phyloP scores from a whole-genome alignment of 1,140 invertebrate genomes.

The Drosophila santomea region DNA sequence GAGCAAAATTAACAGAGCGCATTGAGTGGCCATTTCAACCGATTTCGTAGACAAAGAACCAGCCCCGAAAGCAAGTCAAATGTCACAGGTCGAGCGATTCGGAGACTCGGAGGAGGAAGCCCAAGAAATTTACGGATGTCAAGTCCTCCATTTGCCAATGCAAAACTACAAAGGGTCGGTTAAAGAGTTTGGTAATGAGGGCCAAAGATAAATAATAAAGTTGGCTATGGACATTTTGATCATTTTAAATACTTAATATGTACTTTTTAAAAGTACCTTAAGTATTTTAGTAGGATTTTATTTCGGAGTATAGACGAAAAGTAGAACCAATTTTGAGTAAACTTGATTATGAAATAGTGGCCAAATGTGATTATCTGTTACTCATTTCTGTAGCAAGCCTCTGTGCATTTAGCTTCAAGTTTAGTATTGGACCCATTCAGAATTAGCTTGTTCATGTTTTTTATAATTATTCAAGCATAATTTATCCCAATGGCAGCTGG shows the following conservation, averaged over 20 bases:
- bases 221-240: too few relatives aligned
- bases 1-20: constrained; percentile 81
- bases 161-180: constrained; percentile 17
- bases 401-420: background rate
- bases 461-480: constrained; percentile 79
- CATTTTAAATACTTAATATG: too few relatives aligned
- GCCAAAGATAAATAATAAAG: background rate
- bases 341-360: too few relatives aligned
- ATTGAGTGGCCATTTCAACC: constrained; percentile 61
- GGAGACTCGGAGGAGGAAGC: constrained; percentile 11
- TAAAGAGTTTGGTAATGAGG: background rate
- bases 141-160: constrained; percentile 22
- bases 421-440: constrained; percentile 50
- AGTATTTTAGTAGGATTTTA: too few relatives aligned
- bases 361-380: background rate
- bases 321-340: too few relatives aligned
- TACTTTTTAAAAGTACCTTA: background rate
- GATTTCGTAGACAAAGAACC: constrained; percentile 55
- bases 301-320: too few relatives aligned
- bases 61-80: constrained; percentile 54
- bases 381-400: background rate
- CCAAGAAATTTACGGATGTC: constrained; percentile 45
- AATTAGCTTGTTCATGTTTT: constrained; percentile 63
- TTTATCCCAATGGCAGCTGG: constrained; percentile 65
- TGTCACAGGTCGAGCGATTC: constrained; percentile 46